These are phyloP conservation scores for Alca torda DNA, from an alignment of 2,797 vertebrate genomes.

Conservation along the genomic window DNA sequence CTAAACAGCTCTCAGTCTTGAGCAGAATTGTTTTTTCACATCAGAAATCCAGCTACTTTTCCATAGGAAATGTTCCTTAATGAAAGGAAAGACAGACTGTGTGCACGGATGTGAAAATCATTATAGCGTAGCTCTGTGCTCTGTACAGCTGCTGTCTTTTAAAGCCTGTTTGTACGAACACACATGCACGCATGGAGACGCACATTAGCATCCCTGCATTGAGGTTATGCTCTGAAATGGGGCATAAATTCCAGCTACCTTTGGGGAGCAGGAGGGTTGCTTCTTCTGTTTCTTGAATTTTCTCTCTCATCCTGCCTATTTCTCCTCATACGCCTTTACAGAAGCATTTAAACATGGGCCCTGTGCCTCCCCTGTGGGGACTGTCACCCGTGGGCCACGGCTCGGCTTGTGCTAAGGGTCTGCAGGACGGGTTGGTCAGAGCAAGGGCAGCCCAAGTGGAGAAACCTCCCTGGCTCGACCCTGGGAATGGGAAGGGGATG, in stretches of 20 bases:
- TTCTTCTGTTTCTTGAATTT: background rate
- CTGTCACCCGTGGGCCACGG: fast-evolving
- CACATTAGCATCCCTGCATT: background rate
- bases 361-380: fast-evolving
- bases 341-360: background rate
- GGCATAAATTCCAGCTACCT: background rate
- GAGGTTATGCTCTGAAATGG: background rate
- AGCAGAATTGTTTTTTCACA: conserved; percentile 20
- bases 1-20: conserved; percentile 56
- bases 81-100: background rate
- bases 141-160: background rate
- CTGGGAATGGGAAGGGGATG: background rate
- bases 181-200: background rate
- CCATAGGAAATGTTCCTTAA: conserved; percentile 11
- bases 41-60: conserved; percentile 40
- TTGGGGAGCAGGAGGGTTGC: background rate
- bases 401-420: fast-evolving
- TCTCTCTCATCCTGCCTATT: background rate
- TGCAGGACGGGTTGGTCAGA: fast-evolving
- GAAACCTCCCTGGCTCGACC: background rate
- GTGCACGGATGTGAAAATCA: background rate
- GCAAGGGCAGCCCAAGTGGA: fast-evolving
- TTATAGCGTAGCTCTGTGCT: background rate
- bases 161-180: background rate
- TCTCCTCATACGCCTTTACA: background rate